Evolutionary conservation across 2,797 vertebrate genomes (phyloP).

Genomic region (Phataginus tetradactyla): DNA sequence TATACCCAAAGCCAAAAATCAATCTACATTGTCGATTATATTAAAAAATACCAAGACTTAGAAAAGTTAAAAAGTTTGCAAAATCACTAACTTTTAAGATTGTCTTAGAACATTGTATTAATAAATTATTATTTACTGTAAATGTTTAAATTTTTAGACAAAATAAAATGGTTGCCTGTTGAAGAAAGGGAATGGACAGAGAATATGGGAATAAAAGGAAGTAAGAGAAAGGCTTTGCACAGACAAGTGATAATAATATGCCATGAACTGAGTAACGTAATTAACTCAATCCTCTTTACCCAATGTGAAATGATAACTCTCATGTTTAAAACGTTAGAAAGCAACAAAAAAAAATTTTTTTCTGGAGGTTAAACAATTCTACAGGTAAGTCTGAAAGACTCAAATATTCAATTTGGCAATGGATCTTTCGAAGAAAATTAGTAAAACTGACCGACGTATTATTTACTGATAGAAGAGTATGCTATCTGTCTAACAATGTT

Average conservation of each 20-base stretch:
- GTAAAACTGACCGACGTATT: not conserved
- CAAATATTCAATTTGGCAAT: not conserved
- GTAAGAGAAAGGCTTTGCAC: not conserved
- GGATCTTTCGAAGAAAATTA: not conserved
- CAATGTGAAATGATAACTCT: not conserved
- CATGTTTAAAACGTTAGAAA: not conserved
- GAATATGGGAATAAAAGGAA: not conserved
- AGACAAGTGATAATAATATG: not conserved
- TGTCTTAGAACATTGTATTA: not conserved
- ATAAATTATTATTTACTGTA: not conserved
- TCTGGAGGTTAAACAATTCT: not conserved
- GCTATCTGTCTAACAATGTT: not conserved
- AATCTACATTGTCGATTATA: not conserved
- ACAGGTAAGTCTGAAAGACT: not conserved
- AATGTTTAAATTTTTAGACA: constrained; percentile 29
- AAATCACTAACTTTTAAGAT: constrained; percentile 21
- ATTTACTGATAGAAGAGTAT: not conserved
- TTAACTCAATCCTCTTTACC: not conserved
- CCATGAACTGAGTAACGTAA: not conserved
- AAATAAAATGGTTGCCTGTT: not conserved
- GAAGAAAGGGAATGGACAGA: not conserved
- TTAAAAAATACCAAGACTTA: not conserved
- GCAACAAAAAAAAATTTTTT: not conserved
- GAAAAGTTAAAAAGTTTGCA: not conserved
- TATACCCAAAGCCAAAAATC: not conserved